These are phyloP conservation scores for Leptinotarsa peninsularis DNA, from an alignment of 2,888 invertebrate genomes.

Conservation along the genomic window DNA sequence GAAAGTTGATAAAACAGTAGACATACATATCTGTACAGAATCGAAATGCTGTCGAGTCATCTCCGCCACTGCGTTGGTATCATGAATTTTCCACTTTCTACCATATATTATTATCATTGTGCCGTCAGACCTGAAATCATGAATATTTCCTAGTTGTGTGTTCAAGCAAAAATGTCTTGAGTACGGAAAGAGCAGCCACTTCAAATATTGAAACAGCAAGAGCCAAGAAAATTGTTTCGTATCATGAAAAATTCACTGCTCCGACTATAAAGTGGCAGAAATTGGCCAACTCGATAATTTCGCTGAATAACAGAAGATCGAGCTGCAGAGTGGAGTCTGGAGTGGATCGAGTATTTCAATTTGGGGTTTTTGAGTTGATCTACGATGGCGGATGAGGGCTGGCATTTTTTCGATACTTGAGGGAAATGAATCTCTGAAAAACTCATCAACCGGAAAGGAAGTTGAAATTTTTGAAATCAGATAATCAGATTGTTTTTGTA, in stretches of 20 bases:
- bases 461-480: too few relatives aligned
- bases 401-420: not conserved
- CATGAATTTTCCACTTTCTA: constrained; percentile 1
- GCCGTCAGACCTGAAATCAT: constrained; percentile 18
- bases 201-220: constrained; percentile 21
- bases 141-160: constrained; percentile 22
- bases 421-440: not conserved
- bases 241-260: constrained; percentile 35
- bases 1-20: too few relatives aligned
- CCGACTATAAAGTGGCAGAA: constrained; percentile 36
- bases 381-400: not conserved
- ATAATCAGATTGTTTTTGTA: too few relatives aligned
- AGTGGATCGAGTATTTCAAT: constrained; percentile 10
- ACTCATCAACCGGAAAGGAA: too few relatives aligned
- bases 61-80: not conserved
- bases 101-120: constrained; percentile 16
- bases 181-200: constrained; percentile 14
- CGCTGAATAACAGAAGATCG: constrained; percentile 39
- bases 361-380: not conserved
- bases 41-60: not conserved
- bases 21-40: not conserved
- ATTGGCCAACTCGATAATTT: constrained; percentile 41
- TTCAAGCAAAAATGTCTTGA: constrained; percentile 14
- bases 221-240: constrained; percentile 31
- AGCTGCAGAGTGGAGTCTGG: not conserved